Base-by-base conservation (phyloP, 2,888 invertebrate genomes). In the Torymus tubicola region DNA sequence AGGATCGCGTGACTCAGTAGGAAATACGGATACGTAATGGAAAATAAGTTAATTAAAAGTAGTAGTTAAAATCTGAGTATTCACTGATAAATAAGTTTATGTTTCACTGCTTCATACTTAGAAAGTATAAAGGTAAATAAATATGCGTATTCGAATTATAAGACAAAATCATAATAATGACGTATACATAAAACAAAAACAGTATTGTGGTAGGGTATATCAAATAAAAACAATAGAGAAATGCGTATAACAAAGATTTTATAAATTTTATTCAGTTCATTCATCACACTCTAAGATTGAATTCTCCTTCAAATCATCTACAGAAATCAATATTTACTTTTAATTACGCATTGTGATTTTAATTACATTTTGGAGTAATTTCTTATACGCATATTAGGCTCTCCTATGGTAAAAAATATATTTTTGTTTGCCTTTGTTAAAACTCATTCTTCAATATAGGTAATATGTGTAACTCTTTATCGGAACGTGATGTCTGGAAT, bases 211-310 rank as follows among this genome's bases (percentile, higher is more conserved):
- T 1, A 21, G 21, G 21, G 21, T 21, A 21, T 21, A 21, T 21
- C 21, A n/a, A 69, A 69, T 64, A 42, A 24, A 63, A 13, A 16
- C 12, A 61, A 42, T 31, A 1, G 10, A 72, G 11, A 53, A 42
- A 55, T 73, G 72, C 58, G 16, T 61, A 72, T 84, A 85, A 84
- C 84, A 84, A 87, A 87, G 84, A 78, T 81, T 84, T 84, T 83
- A 85, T 85, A 86, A 86, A 87, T 81, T 87, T 87, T 87, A 87
- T 86, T 87, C 52, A 61, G 31, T 80, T 82, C 80, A 74, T 85
- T 81, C 81, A 83, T 84, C 83, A 83, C 83, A 82, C 78, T 75
- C 70, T 58, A 52, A 21, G 73, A 74, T 73, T 18, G 57, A 69
- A 11, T 53, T 72, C 60, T 52, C 50, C 14, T 67, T 69, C 63